Evolutionary conservation across 1,140 invertebrate genomes (phyloP), one percentile per base, ranked within the genome.

Genomic region (Papilio polytes): DNA sequence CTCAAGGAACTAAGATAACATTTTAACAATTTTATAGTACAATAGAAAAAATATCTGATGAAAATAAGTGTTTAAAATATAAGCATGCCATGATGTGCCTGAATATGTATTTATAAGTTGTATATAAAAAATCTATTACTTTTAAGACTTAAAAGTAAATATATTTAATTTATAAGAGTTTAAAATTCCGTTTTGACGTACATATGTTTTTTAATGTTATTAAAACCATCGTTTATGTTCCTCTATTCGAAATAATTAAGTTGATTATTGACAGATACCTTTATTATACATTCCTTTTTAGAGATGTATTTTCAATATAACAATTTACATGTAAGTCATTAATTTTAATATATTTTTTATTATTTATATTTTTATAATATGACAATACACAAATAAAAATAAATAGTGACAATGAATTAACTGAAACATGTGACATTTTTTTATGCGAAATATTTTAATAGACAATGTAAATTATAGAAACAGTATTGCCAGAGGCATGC

Each of bases 401-500:
- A 53, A 51, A 77, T 70, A 74, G 59, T 48, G 22, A 77, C 22
- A 72, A 81, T 72, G 31, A 41, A 18, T 76, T 26, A 46, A 44
- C 46, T 46, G 22, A 51, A 26, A 80, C 9, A 74, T 51, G 15
- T 74, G 18, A 51, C 56, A 18, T 31, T 79, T 66, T 46, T 80
- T 76, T 78, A 72, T 78, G 46, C 22, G 9, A 63, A 36, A 18
- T 76, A 76, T 77, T 77, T 70, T 53, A 26, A 22, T 6, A 56
- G 12, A 9, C 63, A n/a, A 51, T 59, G 76, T 72, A 41, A 53
- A 59, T n/a, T 84, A 79, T 83, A 51, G 82, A 74, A 41, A 72
- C n/a, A 77, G 70, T 80, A 84, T 83, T 85, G 89, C 87, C 86
- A 90, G 88, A 80, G 36, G 80, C 85, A 93, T 94, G 91, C 90